Base-by-base conservation (phyloP, 2,113 vertebrate genomes). In the Emydocephalus ijimae region DNA sequence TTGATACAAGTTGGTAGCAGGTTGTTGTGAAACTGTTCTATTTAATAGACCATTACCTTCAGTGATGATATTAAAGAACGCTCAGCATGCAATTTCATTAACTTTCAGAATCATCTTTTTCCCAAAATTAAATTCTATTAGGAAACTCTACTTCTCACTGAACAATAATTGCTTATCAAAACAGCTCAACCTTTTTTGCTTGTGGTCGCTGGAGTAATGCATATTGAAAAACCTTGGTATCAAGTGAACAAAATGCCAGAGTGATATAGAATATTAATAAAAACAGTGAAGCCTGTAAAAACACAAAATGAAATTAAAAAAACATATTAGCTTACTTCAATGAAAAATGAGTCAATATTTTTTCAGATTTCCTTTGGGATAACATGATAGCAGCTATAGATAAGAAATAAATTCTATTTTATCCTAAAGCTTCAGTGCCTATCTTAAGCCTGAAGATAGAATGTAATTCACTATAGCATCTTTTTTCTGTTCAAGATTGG, bases 261-360 rank as follows among this genome's bases (percentile, higher is more conserved):
- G 29, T 90, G 57, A 95, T 93, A 94, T 4, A 89, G 94, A 95
- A 94, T 93, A 94, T 92, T 93, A 95, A 96, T 94, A 93, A 95
- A 96, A 95, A 92, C 56, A 87, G 87, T 93, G 59, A 96, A 96
- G 92, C 48, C 50, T 92, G 8, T 94, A 81, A 81, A 81, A 93
- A 94, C 92, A 93, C 39, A 95, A 92, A 52, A 48, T 54, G 23
- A 94, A 88, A 94, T 1, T 20, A 54, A 97, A 94, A 96, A 94
- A 89, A 11, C 91, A 34, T 86, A 89, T 56, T 5, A 59, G 69
- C 50, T 95, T 90, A 54, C 23, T 88, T 94, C 45, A n/a, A n/a
- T 94, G 61, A 97, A 89, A 52, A 87, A 93, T 57, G 21, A 95
- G 26, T 89, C 94, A 93, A 93, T 69, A 94, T 64, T 95, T 85